Base-by-base conservation (phyloP, 2,797 vertebrate genomes). In the Sebastes elongatus region DNA sequence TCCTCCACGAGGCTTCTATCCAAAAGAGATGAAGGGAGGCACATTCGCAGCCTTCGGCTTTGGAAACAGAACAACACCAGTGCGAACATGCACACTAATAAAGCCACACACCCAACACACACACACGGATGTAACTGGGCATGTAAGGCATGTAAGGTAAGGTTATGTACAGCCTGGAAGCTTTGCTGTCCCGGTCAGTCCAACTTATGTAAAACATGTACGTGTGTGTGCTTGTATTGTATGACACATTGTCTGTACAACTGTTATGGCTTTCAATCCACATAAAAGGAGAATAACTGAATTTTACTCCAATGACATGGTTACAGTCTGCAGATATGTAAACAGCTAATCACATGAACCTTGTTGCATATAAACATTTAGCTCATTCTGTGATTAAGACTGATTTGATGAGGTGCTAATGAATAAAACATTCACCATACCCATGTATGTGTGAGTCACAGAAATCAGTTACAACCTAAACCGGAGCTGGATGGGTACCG, bases 351-450 rank as follows among this genome's bases (percentile, higher is more conserved):
- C 67, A 72, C 33, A 42, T 27, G 35, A 79, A 52, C 71, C 61
- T 10, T 68, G 61, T 67, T 82, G 76, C 71, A 42, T 62, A 71
- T 25, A 84, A 86, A 90, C 72, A 84, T 32, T 82, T 78, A 28
- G 11, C 49, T 86, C 42, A 53, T 70, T 80, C 55, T 63, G 38
- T 81, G 70, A 88, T 84, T 82, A 73, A 61, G 32, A 38, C 35
- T 74, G 74, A 84, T 87, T 82, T 66, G 49, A 86, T 77, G 61
- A 72, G 33, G 30, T 59, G 28, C 23, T 49, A 64, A 81, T 79
- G 10, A 83, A 92, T 85, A 80, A 80, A 80, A 66, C 77, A 73
- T 78, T 57, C 33, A 53, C 6, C 42, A 10, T 52, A 71, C 71
- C 30, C 60, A 53, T 25, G 32, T 64, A 30, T 8, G 28, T 59